Percentiles rank a stretch among this genome's conserved stretches.
These are phyloP conservation scores for Darevskia mixta DNA, from an alignment of 2,797 vertebrate genomes.

Conservation along the genomic window DNA sequence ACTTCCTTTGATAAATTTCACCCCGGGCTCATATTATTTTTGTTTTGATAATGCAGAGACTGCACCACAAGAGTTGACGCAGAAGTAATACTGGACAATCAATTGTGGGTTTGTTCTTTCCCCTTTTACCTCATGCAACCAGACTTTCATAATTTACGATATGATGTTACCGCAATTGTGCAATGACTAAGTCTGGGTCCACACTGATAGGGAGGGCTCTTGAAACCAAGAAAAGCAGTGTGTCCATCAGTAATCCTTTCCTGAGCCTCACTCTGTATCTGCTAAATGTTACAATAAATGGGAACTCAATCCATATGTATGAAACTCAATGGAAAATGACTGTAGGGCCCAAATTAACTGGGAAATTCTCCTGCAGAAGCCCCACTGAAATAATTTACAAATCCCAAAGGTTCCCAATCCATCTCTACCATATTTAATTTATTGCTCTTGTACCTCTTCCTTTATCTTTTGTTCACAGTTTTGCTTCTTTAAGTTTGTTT, in stretches of 20 bases:
- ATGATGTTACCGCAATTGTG: constrained; percentile 45
- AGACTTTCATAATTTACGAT: constrained; percentile 57
- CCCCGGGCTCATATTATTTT: constrained; percentile 74
- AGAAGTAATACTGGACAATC: constrained; percentile 67
- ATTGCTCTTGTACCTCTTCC: not conserved
- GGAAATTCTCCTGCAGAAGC: not conserved
- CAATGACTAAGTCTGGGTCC: constrained; percentile 58
- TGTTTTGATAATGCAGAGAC: constrained; percentile 77
- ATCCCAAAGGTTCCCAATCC: not conserved
- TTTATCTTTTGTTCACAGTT: not conserved
- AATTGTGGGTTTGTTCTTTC: constrained; percentile 69
- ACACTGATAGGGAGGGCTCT: constrained; percentile 71
- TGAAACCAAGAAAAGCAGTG: constrained; percentile 70
- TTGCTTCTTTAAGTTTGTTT: not conserved
- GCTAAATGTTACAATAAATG: constrained; percentile 59
- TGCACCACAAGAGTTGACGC: constrained; percentile 58
- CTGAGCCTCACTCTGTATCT: constrained; percentile 50
- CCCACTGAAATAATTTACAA: not conserved
- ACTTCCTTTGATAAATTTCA: constrained; percentile 76
- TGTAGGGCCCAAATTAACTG: not conserved
- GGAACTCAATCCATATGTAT: not conserved
- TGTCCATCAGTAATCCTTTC: constrained; percentile 69
- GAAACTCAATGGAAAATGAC: constrained; percentile 46
- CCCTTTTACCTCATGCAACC: constrained; percentile 61
- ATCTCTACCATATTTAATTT: not conserved